phyloP scores from a whole-genome alignment of 2,113 vertebrate species.

The Periophthalmodon schlosseri region DNA sequence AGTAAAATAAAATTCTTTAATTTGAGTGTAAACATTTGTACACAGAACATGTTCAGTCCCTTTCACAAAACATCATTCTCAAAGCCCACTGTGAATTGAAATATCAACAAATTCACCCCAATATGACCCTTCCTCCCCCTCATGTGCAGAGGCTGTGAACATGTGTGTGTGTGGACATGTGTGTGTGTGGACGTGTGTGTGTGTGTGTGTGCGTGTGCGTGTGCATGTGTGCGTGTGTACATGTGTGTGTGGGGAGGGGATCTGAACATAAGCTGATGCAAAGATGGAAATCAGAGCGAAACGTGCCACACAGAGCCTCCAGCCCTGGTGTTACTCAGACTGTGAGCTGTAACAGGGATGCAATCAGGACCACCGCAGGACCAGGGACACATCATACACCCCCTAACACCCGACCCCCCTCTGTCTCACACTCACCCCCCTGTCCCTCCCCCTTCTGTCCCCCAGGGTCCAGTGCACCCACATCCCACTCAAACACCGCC shows the following conservation, averaged over 20 bases:
- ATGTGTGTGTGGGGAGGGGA: background rate
- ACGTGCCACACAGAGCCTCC: background rate
- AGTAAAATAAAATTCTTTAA: no score
- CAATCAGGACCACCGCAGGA: conserved; percentile 2
- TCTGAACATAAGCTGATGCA: background rate
- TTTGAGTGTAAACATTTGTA: no score
- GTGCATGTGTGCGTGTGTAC: background rate
- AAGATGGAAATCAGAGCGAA: background rate
- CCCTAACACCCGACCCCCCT: no score
- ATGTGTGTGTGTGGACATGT: no score
- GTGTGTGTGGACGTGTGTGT: no score
- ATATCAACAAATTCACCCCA: background rate
- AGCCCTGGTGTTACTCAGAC: background rate
- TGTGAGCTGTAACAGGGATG: background rate
- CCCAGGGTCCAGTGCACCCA: background rate
- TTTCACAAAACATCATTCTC: no score
- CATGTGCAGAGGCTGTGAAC: background rate
- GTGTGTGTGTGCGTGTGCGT: background rate
- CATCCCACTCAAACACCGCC: background rate
- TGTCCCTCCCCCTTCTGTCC: background rate
- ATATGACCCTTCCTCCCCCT: no score
- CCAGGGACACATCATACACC: background rate
- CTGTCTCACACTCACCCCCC: background rate
- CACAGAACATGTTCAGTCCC: no score
- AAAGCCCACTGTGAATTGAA: background rate